A percentile compares a stretch with the other conserved stretches of the same genome.
phyloP scores from a whole-genome alignment of 2,113 vertebrate genomes.

The Sinocyclocheilus rhinocerous region DNA sequence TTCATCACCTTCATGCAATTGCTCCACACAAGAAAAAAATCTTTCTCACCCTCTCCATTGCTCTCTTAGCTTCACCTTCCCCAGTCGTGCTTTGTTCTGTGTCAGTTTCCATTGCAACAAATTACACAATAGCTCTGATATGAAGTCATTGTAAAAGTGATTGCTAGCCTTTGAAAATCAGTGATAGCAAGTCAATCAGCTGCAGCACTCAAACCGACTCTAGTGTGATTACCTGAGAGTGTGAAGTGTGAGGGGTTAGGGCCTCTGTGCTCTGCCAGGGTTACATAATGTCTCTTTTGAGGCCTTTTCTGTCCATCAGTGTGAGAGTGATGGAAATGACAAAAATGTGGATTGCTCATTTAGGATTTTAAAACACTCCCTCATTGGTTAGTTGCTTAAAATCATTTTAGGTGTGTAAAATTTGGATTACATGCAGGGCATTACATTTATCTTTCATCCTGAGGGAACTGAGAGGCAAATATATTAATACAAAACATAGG shows the following conservation, averaged over 20 bases:
- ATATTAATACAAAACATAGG: not conserved
- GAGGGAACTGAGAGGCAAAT: not conserved
- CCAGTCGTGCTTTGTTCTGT: constrained; percentile 37
- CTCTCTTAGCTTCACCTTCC: constrained; percentile 20
- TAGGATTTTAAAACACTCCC: not conserved
- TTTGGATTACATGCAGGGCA: not conserved
- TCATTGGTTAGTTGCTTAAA: constrained; percentile 24
- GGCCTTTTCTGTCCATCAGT: constrained; percentile 19
- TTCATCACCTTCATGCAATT: constrained; percentile 45
- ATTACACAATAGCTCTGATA: constrained; percentile 51
- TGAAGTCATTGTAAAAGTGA: constrained; percentile 56
- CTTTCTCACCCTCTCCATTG: constrained; percentile 4
- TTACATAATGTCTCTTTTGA: constrained; percentile 46
- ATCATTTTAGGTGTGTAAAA: constrained; percentile 10
- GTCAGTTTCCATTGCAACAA: constrained; percentile 56
- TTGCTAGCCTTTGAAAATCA: constrained; percentile 60
- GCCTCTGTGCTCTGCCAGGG: constrained; percentile 33
- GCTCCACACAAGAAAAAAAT: constrained; percentile 27
- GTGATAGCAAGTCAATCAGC: constrained; percentile 55
- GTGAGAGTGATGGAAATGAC: constrained; percentile 9
- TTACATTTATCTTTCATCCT: not conserved
- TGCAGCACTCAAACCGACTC: constrained; percentile 51
- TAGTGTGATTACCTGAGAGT: constrained; percentile 53
- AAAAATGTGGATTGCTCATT: constrained; percentile 1
- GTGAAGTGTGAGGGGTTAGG: constrained; percentile 52